Evolutionary conservation across 2,113 vertebrate species (phyloP).

Genomic region (Eptesicus fuscus): DNA sequence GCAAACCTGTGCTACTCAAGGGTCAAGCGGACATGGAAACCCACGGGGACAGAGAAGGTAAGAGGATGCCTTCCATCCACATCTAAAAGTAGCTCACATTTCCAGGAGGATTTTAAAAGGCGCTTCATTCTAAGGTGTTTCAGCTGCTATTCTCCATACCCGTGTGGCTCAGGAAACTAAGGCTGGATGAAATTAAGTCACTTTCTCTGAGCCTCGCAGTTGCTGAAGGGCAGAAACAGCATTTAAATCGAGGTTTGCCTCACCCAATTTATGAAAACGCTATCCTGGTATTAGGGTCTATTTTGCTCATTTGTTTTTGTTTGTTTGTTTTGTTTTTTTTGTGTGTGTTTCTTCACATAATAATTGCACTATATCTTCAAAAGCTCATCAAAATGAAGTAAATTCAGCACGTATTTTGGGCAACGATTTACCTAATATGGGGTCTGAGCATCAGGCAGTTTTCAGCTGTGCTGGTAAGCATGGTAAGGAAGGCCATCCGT

Average conservation of each 20-base stretch:
- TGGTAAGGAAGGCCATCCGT: not conserved
- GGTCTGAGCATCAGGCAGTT: not conserved
- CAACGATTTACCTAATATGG: not conserved
- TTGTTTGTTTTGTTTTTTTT: not conserved
- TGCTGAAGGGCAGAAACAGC: not conserved
- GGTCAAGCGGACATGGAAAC: not conserved
- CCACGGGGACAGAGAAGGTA: not conserved
- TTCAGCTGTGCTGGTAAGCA: not conserved
- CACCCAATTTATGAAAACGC: not conserved
- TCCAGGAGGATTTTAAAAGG: not conserved
- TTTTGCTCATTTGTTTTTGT: not conserved
- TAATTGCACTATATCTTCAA: not conserved
- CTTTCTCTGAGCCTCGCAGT: not conserved
- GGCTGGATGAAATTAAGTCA: not conserved
- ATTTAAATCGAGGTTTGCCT: not conserved
- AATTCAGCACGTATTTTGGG: not conserved
- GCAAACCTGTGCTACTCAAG: not conserved
- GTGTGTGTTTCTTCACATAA: not conserved
- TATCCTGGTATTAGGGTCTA: not conserved
- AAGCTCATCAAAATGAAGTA: not conserved
- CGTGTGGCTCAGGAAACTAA: not conserved
- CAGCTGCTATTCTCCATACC: not conserved
- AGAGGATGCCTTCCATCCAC: not conserved
- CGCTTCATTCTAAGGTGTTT: not conserved
- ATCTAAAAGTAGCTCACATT: not conserved